These are phyloP conservation scores for Struthio camelus DNA, from an alignment of 2,113 vertebrate species.

Conservation along the genomic window DNA sequence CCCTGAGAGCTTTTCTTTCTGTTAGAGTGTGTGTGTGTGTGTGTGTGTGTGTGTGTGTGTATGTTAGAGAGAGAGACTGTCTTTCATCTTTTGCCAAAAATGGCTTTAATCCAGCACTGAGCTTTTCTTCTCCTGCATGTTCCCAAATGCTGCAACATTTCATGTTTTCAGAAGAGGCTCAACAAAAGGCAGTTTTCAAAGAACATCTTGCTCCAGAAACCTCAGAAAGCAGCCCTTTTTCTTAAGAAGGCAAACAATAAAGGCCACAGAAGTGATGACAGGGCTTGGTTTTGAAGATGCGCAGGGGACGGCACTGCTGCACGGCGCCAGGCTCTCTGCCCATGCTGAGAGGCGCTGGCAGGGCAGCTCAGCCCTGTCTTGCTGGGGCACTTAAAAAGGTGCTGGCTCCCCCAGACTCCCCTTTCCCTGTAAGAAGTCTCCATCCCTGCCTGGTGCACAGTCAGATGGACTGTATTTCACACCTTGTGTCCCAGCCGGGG, in stretches of 20 bases:
- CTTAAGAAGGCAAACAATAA: neutral
- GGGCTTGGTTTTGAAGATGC: neutral
- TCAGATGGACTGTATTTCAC: accelerated
- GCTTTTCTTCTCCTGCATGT: conserved; percentile 9
- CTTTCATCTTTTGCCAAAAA: conserved; percentile 64
- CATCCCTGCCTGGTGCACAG: accelerated
- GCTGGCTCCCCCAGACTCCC: neutral
- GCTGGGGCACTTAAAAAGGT: neutral
- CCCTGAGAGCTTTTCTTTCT: conserved; percentile 43
- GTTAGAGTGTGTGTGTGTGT: neutral
- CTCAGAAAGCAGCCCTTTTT: neutral
- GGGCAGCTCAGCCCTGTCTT: neutral
- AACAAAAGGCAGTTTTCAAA: conserved; percentile 12
- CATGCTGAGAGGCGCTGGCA: accelerated
- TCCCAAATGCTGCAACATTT: conserved; percentile 12
- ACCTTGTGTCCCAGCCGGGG: neutral
- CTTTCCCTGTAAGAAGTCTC: neutral
- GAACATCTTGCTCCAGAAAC: conserved; percentile 9
- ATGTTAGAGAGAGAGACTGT: neutral
- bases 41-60: neutral
- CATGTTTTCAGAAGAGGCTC: neutral
- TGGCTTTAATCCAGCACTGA: conserved; percentile 36
- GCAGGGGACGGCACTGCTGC: neutral
- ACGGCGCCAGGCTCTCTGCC: accelerated
- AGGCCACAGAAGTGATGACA: neutral